Evolutionary conservation across 1,140 invertebrate genomes (phyloP), one percentile per base, ranked within the genome.

Genomic region (Sitodiplosis mosellana): DNA sequence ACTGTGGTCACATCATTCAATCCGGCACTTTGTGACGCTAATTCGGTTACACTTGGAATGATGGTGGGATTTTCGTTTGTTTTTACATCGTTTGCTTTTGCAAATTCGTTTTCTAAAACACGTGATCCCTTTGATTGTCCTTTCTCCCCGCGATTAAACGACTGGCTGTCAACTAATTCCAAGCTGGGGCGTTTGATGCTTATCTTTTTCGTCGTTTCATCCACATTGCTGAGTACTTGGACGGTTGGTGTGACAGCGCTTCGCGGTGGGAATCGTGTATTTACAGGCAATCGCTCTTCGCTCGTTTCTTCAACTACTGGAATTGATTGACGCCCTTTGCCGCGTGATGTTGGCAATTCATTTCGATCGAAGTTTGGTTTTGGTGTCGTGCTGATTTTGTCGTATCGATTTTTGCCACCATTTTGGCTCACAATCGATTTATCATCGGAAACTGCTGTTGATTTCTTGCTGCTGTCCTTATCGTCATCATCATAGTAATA

Each of bases 401-500:
- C 81, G 57, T 81, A 81, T 55, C 78, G 77, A 53, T 18, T 43
- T 43, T 43, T 43, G 3, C 41, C 20, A 11, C 5, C 6, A n/a
- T n/a, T 43, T 43, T 12, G 41, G 18, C 41, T 12, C 20, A 19
- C 41, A 12, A 38, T 38, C 12, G 36, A n/a, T 17, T 17, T 14
- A n/a, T 38, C 15, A n/a, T 38, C 36, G 36, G 36, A 3, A 38
- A 27, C 27, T 5, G 36, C 12, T 38, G 12, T 14, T 17, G 36
- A 38, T 38, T 38, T 38, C 15, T 38, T 38, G 12, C 5, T 38
- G 12, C 5, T 17, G 5, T 14, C 36, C 45, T 78, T 76, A 33
- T 80, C 80, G 2, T 87, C 83, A 50, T 86, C 83, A 52, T 87
- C 83, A 50, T 88, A 86, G 55, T 90, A 89, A 59, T 90, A 90